A percentile compares a stretch with the other conserved stretches of the same genome.
Evolutionary conservation across 2,113 vertebrate genomes (phyloP).

Genomic region (Ptilonorhynchus violaceus): DNA sequence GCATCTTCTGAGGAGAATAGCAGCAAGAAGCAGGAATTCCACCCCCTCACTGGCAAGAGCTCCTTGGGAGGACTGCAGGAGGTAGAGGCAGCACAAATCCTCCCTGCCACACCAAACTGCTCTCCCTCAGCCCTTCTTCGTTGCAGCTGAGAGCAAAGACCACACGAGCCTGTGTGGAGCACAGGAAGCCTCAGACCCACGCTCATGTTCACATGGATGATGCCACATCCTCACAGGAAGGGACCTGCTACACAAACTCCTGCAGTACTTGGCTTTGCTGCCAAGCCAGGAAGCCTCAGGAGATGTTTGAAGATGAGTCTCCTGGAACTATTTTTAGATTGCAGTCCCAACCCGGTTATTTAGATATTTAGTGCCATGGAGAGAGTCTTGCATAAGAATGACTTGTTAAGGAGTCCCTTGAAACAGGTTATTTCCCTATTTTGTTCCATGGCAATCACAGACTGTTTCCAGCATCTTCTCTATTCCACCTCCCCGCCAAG

Average conservation of each 20-base stretch:
- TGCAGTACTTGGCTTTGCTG: background rate
- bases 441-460: background rate
- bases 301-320: background rate
- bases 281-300: background rate
- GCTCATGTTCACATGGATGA: fast-evolving
- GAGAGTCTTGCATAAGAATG: background rate
- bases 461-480: background rate
- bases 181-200: background rate
- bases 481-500: background rate
- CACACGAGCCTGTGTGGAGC: fast-evolving
- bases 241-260: background rate
- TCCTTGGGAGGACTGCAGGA: fast-evolving
- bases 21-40: background rate
- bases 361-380: background rate
- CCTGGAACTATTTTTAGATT: background rate
- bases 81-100: background rate
- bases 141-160: background rate
- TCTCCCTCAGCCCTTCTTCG: background rate
- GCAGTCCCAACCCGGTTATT: background rate
- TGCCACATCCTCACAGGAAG: background rate
- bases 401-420: background rate
- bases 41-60: background rate
- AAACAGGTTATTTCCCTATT: background rate
- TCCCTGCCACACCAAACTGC: background rate
- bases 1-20: background rate